These are phyloP conservation scores for Stegodyphus mimosarum DNA, from an alignment of 1,140 invertebrate species.

Conservation along the genomic window DNA sequence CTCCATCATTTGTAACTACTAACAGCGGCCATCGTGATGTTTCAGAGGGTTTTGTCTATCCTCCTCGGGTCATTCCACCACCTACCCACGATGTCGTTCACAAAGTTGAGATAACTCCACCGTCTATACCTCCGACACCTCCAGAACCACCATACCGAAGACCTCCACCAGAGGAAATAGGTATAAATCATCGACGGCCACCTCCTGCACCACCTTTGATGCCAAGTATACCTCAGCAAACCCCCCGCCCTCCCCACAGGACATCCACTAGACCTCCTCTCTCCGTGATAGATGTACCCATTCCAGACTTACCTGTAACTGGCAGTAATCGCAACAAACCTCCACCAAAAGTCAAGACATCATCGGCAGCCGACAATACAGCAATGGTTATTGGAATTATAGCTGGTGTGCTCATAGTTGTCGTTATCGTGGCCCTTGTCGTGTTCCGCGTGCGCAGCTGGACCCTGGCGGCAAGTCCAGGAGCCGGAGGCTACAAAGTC, in stretches of 20 bases:
- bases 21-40: slow-evolving; percentile 3
- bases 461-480: slow-evolving; percentile 77
- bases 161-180: slow-evolving; percentile 25
- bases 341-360: slow-evolving; percentile 43
- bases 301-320: slow-evolving; percentile 35
- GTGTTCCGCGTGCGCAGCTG: slow-evolving; percentile 90
- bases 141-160: not conserved
- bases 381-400: slow-evolving; percentile 87
- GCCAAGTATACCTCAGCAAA: slow-evolving; percentile 29
- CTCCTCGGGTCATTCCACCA: slow-evolving; percentile 32
- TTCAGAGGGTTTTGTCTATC: slow-evolving; percentile 6
- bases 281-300: slow-evolving; percentile 41
- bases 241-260: slow-evolving; percentile 8
- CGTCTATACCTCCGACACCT: slow-evolving; percentile 7
- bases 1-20: not conserved
- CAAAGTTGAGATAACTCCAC: slow-evolving; percentile 19
- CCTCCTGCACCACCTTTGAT: not conserved
- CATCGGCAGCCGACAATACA: slow-evolving; percentile 67
- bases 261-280: slow-evolving; percentile 30
- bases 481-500: slow-evolving; percentile 24
- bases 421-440: slow-evolving; percentile 89
- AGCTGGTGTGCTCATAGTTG: slow-evolving; percentile 88
- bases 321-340: slow-evolving; percentile 58
- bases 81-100: slow-evolving; percentile 36
- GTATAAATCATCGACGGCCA: not conserved